Evolutionary conservation across 2,797 vertebrate species (phyloP).

Genomic region (Lagocephalus sceleratus): DNA sequence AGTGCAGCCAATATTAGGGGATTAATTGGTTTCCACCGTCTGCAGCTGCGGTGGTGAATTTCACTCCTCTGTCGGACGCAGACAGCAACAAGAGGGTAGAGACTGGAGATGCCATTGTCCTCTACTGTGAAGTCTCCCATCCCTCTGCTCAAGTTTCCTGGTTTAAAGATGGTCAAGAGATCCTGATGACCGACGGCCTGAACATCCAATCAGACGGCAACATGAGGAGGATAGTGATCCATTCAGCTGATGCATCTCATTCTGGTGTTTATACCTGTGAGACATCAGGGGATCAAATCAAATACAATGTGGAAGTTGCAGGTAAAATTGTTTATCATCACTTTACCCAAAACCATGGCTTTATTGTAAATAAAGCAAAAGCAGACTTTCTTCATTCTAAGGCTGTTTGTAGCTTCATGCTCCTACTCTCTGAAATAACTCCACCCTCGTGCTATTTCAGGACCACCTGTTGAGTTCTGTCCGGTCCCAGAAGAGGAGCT

Average conservation of each 20-base stretch:
- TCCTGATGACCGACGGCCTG: conserved; percentile 54
- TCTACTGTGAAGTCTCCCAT: conserved; percentile 79
- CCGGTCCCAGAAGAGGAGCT: conserved; percentile 64
- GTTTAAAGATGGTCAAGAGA: conserved; percentile 73
- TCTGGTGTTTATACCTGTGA: conserved; percentile 75
- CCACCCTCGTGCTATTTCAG: conserved; percentile 35
- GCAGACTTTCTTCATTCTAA: background rate
- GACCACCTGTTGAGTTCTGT: conserved; percentile 69
- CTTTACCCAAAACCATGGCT: background rate
- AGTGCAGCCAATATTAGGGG: background rate
- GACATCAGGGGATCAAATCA: conserved; percentile 57
- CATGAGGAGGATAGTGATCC: conserved; percentile 77
- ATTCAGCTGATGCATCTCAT: conserved; percentile 62
- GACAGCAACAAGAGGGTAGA: conserved; percentile 68
- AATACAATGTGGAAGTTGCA: conserved; percentile 71
- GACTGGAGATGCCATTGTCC: conserved; percentile 63
- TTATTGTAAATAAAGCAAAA: background rate
- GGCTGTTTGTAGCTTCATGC: no score
- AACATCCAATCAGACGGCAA: conserved; percentile 75
- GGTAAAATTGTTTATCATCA: conserved; percentile 38
- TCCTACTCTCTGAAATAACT: background rate
- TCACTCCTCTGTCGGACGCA: conserved; percentile 60
- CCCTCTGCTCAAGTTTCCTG: conserved; percentile 62
- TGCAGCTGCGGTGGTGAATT: conserved; percentile 69
- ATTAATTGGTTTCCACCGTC: background rate